These are phyloP conservation scores for Andrena haemorrhoa DNA, from an alignment of 2,888 invertebrate species.

Conservation along the genomic window DNA sequence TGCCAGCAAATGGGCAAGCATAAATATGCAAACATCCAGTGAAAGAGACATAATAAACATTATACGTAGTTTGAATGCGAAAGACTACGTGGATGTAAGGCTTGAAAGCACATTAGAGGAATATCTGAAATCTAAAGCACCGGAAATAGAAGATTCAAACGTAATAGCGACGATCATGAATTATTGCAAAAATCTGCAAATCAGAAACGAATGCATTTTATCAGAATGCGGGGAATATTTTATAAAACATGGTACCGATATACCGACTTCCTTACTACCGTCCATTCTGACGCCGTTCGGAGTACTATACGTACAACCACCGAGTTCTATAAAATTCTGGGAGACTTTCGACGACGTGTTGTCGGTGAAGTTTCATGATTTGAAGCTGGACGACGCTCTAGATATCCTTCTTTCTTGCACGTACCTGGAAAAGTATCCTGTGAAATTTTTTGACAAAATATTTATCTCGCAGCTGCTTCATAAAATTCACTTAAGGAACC, in stretches of 20 bases:
- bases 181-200: constrained; percentile 87
- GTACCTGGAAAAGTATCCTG: constrained; percentile 88
- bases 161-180: constrained; percentile 88
- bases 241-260: constrained; percentile 84
- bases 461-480: constrained; percentile 88
- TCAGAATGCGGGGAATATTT: constrained; percentile 87
- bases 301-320: constrained; percentile 87
- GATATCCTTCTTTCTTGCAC: constrained; percentile 88
- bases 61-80: constrained; percentile 86
- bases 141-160: constrained; percentile 85
- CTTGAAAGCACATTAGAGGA: constrained; percentile 88
- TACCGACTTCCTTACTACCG: constrained; percentile 87
- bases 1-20: constrained; percentile 87
- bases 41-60: constrained; percentile 86
- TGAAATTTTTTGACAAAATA: constrained; percentile 87
- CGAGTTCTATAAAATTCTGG: constrained; percentile 87
- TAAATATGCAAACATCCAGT: constrained; percentile 87
- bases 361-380: constrained; percentile 86
- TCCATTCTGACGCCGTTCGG: constrained; percentile 88
- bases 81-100: constrained; percentile 87
- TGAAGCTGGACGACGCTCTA: constrained; percentile 87
- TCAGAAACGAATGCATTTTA: constrained; percentile 87
- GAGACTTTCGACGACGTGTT: constrained; percentile 86
- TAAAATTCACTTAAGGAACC: constrained; percentile 85
- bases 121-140: constrained; percentile 87